Conservation (phyloP, 2,888 invertebrate species). For the Pandemis heparana region DNA sequence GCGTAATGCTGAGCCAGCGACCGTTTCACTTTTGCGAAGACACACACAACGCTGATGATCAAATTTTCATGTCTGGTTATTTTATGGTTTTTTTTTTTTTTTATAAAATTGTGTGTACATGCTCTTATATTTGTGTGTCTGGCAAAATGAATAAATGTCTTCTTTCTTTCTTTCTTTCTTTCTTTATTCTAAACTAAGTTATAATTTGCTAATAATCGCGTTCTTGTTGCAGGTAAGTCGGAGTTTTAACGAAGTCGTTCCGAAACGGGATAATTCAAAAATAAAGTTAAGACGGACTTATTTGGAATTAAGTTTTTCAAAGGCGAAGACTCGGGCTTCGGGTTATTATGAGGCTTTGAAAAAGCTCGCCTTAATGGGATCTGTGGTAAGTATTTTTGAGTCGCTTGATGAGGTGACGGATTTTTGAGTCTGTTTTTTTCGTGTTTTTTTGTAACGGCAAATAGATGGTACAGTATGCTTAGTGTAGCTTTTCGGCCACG, state of each 20-base stretch:
- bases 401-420: neutral
- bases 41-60: too few relatives aligned
- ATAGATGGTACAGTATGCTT: too few relatives aligned
- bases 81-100: too few relatives aligned
- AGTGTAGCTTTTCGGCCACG: too few relatives aligned
- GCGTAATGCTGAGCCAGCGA: too few relatives aligned
- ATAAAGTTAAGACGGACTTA: slow-evolving; percentile 14
- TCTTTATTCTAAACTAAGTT: slow-evolving; percentile 4
- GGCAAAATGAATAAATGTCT: too few relatives aligned
- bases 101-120: too few relatives aligned
- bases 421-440: neutral
- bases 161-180: too few relatives aligned
- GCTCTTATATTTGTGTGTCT: too few relatives aligned
- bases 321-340: slow-evolving; percentile 8
- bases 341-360: neutral
- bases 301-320: slow-evolving; percentile 24
- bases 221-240: slow-evolving; percentile 22
- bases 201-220: slow-evolving; percentile 23
- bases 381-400: neutral
- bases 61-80: too few relatives aligned
- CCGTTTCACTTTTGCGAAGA: too few relatives aligned
- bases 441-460: too few relatives aligned
- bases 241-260: slow-evolving; percentile 26
- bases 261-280: slow-evolving; percentile 1
- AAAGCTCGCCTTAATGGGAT: slow-evolving; percentile 14